Evolutionary conservation across 1,140 invertebrate species (phyloP).

Genomic region (Streblospio benedicti): DNA sequence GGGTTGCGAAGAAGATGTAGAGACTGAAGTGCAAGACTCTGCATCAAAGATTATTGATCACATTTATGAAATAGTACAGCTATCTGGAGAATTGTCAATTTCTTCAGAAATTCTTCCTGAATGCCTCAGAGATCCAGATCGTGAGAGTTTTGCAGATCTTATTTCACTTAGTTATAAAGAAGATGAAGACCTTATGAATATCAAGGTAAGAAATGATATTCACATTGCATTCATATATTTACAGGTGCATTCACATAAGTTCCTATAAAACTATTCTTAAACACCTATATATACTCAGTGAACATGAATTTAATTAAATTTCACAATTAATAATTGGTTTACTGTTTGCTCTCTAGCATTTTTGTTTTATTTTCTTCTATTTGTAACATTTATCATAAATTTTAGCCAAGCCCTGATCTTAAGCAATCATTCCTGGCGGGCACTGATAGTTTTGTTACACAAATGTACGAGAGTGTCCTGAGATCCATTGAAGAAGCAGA

Average conservation of each 20-base stretch:
- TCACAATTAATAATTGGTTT: no score
- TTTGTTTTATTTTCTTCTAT: no score
- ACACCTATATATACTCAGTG: no score
- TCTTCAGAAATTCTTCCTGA: slow-evolving; percentile 25
- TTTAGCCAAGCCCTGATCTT: slow-evolving; percentile 29
- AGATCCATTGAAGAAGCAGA: slow-evolving; percentile 30
- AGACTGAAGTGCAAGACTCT: slow-evolving; percentile 31
- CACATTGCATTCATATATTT: no score
- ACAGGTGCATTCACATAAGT: no score
- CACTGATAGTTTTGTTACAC: slow-evolving; percentile 30
- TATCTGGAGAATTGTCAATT: slow-evolving; percentile 33
- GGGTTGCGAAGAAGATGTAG: slow-evolving; percentile 36
- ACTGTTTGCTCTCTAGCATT: no score
- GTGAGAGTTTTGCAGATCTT: background rate
- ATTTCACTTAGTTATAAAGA: background rate
- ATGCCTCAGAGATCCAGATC: background rate
- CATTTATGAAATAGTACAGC: slow-evolving; percentile 27
- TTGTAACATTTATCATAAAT: no score
- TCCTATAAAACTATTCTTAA: no score
- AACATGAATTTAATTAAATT: no score
- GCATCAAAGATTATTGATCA: slow-evolving; percentile 25
- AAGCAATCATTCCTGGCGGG: slow-evolving; percentile 33
- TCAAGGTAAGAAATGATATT: no score
- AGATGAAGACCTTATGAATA: background rate
- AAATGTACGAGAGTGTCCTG: slow-evolving; percentile 29